Conservation (phyloP, 2,113 vertebrate genomes). For the Pollimyrus isidori region DNA sequence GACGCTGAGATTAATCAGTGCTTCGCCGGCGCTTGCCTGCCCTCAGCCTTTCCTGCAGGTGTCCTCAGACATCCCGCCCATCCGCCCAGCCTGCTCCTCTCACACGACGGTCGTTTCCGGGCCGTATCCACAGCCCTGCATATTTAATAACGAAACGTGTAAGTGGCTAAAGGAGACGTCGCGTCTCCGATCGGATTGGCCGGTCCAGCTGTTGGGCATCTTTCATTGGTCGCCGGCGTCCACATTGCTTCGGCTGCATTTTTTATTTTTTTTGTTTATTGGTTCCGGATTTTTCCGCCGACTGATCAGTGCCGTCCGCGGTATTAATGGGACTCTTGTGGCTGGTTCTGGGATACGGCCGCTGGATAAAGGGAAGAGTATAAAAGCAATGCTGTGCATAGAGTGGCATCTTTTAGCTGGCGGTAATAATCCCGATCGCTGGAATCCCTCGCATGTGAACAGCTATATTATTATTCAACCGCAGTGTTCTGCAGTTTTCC, state of each 20-base stretch:
- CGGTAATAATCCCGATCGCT: neutral
- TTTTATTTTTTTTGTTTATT: neutral
- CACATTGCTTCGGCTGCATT: neutral
- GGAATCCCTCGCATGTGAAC: neutral
- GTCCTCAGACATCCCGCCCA: neutral
- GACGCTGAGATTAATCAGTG: constrained; percentile 7
- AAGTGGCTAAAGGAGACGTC: neutral
- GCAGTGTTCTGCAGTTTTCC: neutral
- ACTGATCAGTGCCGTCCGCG: neutral
- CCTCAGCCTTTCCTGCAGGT: constrained; percentile 19
- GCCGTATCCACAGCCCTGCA: neutral
- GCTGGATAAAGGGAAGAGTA: neutral
- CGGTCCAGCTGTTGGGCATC: neutral
- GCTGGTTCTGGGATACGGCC: neutral
- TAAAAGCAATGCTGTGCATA: neutral
- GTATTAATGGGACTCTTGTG: neutral
- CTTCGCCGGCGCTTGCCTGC: neutral
- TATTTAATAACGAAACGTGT: neutral
- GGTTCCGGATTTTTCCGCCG: neutral
- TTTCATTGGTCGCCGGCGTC: neutral
- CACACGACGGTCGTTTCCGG: neutral
- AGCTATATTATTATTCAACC: neutral
- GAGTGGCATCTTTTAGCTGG: neutral
- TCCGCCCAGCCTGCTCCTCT: neutral
- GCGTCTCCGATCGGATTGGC: neutral